Evolutionary conservation across 1,140 invertebrate species (phyloP), one percentile per base, ranked within the genome.

Genomic region (Drosophila sechellia): DNA sequence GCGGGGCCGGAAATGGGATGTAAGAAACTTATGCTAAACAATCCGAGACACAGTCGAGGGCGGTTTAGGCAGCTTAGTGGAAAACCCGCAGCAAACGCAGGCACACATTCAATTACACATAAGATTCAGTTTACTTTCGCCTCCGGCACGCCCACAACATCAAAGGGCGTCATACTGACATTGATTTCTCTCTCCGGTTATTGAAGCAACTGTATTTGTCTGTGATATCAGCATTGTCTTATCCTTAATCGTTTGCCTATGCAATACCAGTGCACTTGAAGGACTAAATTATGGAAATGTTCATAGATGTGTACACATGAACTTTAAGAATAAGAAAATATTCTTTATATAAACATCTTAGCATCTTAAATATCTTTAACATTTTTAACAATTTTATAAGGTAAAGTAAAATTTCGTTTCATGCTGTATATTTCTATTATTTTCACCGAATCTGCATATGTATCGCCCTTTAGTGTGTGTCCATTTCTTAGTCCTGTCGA

Each of bases 81-180:
- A 52, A 22, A 50, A 48, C 52, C 27, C 35, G 20, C 46, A 39
- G n/a, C 40, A 34, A 40, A 63, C 37, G n/a, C 45, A 35, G 46
- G 22, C 60, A 54, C 49, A 78, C 65, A 81, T 78, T 81, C 83
- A 87, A 87, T 87, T 86, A 85, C 74, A 81, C 53, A 52, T 46
- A 57, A 55, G 61, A 77, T 68, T 58, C 43, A 66, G 72, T 79
- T 84, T 61, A 59, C 57, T 52, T 63, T 63, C 25, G 42, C 55
- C 49, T 17, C 22, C 31, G 55, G 49, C 61, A 74, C 79, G 69
- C 79, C 79, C 54, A 65, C 37, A 48, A 77, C 77, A 84, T 85
- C 78, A 72, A 55, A 69, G 68, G 80, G 80, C 76, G 60, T 63
- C 59, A 68, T 65, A 66, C 79, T 54, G 50, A 43, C 48, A 60